Percentiles rank a stretch among this genome's conserved stretches.
These are phyloP conservation scores for Mus spicilegus DNA, from an alignment of 2,113 vertebrate species.

Conservation along the genomic window DNA sequence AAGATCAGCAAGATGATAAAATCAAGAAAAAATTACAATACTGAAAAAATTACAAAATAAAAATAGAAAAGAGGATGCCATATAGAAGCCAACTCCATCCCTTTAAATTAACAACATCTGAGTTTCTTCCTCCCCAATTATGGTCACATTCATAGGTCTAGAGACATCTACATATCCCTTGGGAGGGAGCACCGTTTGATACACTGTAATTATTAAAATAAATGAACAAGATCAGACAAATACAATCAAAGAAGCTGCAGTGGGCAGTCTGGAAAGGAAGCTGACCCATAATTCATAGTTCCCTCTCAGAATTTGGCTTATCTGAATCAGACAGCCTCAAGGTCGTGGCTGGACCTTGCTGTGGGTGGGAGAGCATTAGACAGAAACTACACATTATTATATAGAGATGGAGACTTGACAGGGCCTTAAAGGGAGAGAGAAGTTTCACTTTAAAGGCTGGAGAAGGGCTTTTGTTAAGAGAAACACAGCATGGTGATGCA, in stretches of 20 bases:
- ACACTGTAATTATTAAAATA: not conserved
- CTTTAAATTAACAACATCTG: not conserved
- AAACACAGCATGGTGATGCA: not conserved
- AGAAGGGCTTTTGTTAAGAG: not conserved
- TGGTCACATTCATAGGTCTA: not conserved
- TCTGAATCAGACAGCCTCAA: not conserved
- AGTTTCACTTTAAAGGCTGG: not conserved
- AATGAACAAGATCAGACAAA: not conserved
- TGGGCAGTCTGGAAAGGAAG: not conserved
- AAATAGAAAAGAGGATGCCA: not conserved
- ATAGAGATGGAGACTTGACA: not conserved
- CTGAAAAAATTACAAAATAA: not conserved
- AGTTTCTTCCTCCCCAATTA: not conserved
- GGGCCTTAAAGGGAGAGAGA: not conserved
- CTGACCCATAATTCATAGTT: not conserved
- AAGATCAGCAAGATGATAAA: not conserved
- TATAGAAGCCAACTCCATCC: not conserved
- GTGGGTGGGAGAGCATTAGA: not conserved
- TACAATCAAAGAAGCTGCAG: not conserved
- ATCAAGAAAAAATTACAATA: not conserved
- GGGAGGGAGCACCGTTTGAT: not conserved
- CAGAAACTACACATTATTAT: not conserved
- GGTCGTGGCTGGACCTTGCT: not conserved
- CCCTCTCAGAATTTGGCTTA: not conserved
- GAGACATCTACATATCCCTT: not conserved